phyloP scores from a whole-genome alignment of 2,888 invertebrate genomes.

The Byasa hedistus region DNA sequence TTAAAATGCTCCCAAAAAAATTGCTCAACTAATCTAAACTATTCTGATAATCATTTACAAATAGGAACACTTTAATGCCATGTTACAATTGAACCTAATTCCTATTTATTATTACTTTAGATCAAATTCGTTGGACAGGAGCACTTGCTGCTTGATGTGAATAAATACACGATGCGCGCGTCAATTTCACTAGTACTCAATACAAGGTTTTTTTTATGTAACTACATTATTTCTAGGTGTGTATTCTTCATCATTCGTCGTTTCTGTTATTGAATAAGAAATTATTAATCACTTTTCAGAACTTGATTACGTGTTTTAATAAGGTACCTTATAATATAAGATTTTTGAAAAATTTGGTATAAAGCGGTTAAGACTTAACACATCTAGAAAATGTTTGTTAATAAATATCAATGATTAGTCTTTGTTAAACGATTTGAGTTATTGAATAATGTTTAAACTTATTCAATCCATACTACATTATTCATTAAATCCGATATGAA shows the following conservation, averaged over 20 bases:
- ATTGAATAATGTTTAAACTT: neutral
- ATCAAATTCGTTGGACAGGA: neutral
- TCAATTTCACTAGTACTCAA: constrained; percentile 13
- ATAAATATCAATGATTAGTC: constrained; percentile 1
- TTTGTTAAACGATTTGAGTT: constrained; percentile 1
- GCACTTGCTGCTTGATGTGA: neutral
- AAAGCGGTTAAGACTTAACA: neutral
- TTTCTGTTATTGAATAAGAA: constrained; percentile 9
- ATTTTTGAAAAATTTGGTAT: constrained; percentile 7
- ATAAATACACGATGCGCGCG: neutral
- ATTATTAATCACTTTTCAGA: neutral
- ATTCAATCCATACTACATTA: neutral
- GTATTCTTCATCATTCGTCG: neutral
- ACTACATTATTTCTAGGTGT: constrained; percentile 2
- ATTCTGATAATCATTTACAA: constrained; percentile 8
- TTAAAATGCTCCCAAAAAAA: neutral
- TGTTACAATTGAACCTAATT: constrained; percentile 10
- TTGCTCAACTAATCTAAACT: neutral
- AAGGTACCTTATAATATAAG: neutral
- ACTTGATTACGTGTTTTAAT: neutral
- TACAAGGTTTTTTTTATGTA: neutral
- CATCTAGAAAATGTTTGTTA: constrained; percentile 4
- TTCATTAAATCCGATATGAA: constrained; percentile 1
- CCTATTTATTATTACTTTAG: neutral
- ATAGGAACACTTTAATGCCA: constrained; percentile 26